phyloP scores from a whole-genome alignment of 2,888 invertebrate species.

The Eilema griseolum region DNA sequence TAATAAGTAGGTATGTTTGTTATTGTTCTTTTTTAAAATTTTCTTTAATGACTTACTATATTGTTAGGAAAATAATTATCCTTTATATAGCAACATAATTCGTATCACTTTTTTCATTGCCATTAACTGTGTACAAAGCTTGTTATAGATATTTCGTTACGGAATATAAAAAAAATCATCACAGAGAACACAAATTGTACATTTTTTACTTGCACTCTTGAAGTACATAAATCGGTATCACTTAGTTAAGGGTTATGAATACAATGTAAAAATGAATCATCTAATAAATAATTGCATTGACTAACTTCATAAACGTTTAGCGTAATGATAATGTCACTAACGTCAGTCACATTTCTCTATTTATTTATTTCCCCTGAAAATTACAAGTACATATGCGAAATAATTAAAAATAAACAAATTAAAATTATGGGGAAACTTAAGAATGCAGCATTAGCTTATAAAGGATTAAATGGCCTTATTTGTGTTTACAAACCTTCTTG shows the following conservation, averaged over 20 bases:
- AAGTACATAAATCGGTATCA: too few species aligned
- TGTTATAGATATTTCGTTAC: background rate
- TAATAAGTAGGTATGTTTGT: too few species aligned
- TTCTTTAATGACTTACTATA: too few species aligned
- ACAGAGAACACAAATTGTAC: background rate
- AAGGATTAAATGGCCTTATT: conserved; percentile 90
- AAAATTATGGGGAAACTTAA: conserved; percentile 69
- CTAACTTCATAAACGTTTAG: background rate
- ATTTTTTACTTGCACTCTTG: background rate
- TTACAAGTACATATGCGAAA: background rate
- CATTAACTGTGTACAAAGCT: background rate
- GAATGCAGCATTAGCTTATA: conserved; percentile 88
- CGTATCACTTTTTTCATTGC: background rate
- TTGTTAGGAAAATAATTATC: background rate
- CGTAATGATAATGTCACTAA: too few species aligned
- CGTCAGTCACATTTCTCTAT: background rate
- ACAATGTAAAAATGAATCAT: background rate
- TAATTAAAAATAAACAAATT: background rate
- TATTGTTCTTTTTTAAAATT: too few species aligned
- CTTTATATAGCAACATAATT: background rate
- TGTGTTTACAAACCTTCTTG: conserved; percentile 93
- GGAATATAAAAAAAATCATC: background rate
- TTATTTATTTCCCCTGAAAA: background rate
- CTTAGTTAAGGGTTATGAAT: background rate
- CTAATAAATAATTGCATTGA: background rate